Conservation (phyloP, 2,113 vertebrate species). For the Myocastor coypus region DNA sequence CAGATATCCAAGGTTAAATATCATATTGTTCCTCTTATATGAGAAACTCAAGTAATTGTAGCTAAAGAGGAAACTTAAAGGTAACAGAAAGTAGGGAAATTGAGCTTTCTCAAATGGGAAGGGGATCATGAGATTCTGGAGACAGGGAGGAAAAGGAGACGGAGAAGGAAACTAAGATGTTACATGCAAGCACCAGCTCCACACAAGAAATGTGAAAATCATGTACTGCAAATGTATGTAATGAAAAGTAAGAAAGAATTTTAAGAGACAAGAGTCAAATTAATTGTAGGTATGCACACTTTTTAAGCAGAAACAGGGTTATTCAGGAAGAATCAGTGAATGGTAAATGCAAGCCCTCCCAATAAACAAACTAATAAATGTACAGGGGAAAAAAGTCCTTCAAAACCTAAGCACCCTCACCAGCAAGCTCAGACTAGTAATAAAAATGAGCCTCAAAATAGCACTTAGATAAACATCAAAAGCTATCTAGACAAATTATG, state of each 20-base stretch:
- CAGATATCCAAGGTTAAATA: background rate
- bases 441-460: conserved; percentile 2
- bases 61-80: background rate
- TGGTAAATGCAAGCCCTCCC: background rate
- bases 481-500: background rate
- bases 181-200: background rate
- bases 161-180: background rate
- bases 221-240: background rate
- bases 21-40: background rate
- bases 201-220: background rate
- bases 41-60: background rate
- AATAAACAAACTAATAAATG: background rate
- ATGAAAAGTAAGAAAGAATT: too few species aligned
- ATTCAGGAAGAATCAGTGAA: background rate
- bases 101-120: background rate
- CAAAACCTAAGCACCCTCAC: background rate
- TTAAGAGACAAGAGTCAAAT: background rate
- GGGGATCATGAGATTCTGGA: background rate
- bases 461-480: background rate
- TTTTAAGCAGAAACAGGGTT: background rate
- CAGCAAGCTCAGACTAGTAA: background rate
- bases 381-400: background rate
- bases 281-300: background rate
- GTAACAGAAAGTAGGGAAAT: background rate
- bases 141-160: background rate